Evolutionary conservation across 1,140 invertebrate genomes (phyloP).

Genomic region (Pantala flavescens): DNA sequence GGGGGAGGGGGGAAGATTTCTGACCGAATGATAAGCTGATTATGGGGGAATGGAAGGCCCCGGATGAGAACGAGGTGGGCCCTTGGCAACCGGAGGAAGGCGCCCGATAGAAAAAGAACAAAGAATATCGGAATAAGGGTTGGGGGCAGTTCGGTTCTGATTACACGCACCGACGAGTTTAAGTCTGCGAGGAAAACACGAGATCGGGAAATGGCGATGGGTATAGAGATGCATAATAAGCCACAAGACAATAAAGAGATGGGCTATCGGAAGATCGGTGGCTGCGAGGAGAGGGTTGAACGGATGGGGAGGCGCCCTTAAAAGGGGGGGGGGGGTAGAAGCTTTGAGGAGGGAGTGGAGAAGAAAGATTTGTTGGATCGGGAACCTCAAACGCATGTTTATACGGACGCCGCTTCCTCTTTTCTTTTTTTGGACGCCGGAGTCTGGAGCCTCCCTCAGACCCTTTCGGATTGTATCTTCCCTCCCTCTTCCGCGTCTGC

Average conservation of each 20-base stretch:
- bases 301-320: background rate
- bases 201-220: background rate
- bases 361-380: slow-evolving; percentile 2
- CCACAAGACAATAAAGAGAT: background rate
- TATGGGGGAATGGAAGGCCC: background rate
- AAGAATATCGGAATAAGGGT: background rate
- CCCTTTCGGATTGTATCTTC: background rate
- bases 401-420: background rate
- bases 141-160: background rate
- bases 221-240: background rate
- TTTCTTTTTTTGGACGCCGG: background rate
- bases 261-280: background rate
- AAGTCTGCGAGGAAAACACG: background rate
- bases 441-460: background rate
- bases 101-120: background rate
- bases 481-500: background rate
- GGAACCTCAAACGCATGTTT: slow-evolving; percentile 8
- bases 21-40: background rate
- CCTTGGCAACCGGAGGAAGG: background rate
- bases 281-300: background rate
- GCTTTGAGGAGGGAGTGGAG: background rate
- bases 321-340: background rate
- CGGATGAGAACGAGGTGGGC: background rate
- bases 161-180: background rate
- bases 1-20: background rate